Base-by-base conservation (phyloP, 2,888 invertebrate species). In the Drosophila demipolita region DNA sequence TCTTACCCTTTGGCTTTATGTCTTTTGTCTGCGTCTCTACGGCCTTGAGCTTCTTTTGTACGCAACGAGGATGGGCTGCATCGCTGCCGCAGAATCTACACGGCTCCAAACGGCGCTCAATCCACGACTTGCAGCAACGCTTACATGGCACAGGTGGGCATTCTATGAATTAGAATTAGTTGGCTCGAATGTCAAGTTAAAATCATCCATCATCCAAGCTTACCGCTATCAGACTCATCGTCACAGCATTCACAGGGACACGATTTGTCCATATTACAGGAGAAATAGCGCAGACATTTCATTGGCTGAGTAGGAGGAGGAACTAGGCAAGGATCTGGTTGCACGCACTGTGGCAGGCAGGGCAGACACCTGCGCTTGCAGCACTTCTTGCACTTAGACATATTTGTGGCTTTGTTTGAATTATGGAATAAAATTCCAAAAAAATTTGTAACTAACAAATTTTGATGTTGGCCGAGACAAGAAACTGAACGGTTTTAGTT, bases 211-310 rank as follows among this genome's bases (percentile, higher is more conserved):
- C 12, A 12, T 2, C 1, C 1, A 54, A 32, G 72, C 88, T 81
- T 72, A 92, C 92, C 80, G 64, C 91, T 86, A 55, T 89, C 91
- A n/a, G 83, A 90, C n/a, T 91, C 89, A 66, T 92, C 92, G 62
- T 93, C 91, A 36, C 92, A 89, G 32, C 77, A 80, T 4, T 82
- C 91, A 52, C 89, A 90, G 5, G 91, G 89, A 38, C 87, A 90
- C 35, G 83, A 50, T 66, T 88, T 91, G 63, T 91, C 91, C 32
- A 90, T 73, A 63, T 92, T 93, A 45, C 91, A 91, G 35, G 88
- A 81, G 72, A 91, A 92, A 59, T 92, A 92, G 1, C 92, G 88
- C 11, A 88, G 74, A 33, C 90, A 91, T 20, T 84, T 65, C 0
- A 61, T 26, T 4, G 73, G 60, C 36, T 8, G 35, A 20, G 7